These are phyloP conservation scores for Aspidiotus destructor DNA, from an alignment of 2,888 invertebrate species.

Conservation along the genomic window DNA sequence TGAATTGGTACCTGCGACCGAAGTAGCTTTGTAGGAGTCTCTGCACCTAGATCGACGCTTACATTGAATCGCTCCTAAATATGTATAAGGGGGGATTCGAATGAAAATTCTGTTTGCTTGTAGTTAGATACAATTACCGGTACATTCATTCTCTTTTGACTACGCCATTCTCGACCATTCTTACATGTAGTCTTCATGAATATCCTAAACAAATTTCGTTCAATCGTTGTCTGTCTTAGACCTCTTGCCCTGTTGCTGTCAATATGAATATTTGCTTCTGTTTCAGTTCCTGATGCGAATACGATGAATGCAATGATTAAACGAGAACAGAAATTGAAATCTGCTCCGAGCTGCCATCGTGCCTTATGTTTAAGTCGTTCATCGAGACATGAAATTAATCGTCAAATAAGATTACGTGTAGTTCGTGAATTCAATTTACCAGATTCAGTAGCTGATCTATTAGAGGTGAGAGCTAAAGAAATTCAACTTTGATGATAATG, in stretches of 20 bases:
- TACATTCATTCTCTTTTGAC: no score
- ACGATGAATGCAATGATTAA: slow-evolving; percentile 71
- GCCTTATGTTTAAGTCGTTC: slow-evolving; percentile 66
- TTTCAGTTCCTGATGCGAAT: slow-evolving; percentile 61
- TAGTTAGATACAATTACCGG: no score
- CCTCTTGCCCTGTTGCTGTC: no score
- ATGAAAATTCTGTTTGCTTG: no score
- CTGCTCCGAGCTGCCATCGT: slow-evolving; percentile 66
- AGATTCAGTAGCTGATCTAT: slow-evolving; percentile 70
- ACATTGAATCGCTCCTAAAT: no score
- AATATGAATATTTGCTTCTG: slow-evolving; percentile 30
- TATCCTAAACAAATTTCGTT: no score
- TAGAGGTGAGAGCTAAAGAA: slow-evolving; percentile 45
- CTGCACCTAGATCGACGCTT: no score
- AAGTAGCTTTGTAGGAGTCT: no score
- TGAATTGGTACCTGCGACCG: background rate
- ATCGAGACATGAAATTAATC: slow-evolving; percentile 64
- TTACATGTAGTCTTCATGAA: no score
- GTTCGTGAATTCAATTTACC: slow-evolving; percentile 91
- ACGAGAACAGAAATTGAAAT: slow-evolving; percentile 71
- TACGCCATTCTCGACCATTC: no score
- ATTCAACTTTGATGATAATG: background rate
- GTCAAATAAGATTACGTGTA: slow-evolving; percentile 68
- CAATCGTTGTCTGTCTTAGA: no score
- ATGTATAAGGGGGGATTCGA: no score